These are phyloP conservation scores for Microhierax caerulescens DNA, from an alignment of 2,797 vertebrate species.

Conservation along the genomic window DNA sequence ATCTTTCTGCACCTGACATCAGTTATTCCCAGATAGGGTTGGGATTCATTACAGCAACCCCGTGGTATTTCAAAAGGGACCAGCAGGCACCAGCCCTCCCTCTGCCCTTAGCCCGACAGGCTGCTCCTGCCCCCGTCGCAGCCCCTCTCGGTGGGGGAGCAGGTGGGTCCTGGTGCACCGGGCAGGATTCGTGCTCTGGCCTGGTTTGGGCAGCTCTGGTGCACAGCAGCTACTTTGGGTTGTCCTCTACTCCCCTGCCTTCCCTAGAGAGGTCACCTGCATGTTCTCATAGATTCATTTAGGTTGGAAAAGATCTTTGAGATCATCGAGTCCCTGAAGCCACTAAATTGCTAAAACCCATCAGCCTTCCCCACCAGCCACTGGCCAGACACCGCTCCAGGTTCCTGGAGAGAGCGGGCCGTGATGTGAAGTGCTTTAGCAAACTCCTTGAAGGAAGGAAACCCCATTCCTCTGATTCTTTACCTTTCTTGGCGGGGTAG, in stretches of 20 bases:
- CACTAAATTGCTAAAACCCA: neutral
- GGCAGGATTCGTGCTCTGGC: neutral
- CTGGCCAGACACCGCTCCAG: neutral
- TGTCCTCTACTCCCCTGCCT: neutral
- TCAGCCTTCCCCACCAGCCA: neutral
- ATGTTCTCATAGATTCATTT: neutral
- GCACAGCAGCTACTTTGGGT: neutral
- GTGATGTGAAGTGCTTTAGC: neutral
- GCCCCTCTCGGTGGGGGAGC: no score
- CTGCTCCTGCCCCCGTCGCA: neutral
- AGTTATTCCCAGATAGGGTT: neutral
- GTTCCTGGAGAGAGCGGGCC: neutral
- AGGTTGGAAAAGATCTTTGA: no score
- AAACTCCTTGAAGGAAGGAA: neutral
- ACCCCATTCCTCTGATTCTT: neutral
- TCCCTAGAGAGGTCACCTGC: neutral
- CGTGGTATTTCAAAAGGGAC: neutral
- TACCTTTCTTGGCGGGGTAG: neutral
- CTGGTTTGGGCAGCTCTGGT: neutral
- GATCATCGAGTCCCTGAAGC: neutral
- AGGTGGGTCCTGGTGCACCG: fast-evolving
- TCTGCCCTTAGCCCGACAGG: fast-evolving
- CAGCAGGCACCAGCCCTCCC: neutral
- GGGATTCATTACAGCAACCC: neutral
- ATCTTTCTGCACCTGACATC: neutral